Conservation (phyloP, 2,888 invertebrate genomes). For the Dorcus parallelipipedus region DNA sequence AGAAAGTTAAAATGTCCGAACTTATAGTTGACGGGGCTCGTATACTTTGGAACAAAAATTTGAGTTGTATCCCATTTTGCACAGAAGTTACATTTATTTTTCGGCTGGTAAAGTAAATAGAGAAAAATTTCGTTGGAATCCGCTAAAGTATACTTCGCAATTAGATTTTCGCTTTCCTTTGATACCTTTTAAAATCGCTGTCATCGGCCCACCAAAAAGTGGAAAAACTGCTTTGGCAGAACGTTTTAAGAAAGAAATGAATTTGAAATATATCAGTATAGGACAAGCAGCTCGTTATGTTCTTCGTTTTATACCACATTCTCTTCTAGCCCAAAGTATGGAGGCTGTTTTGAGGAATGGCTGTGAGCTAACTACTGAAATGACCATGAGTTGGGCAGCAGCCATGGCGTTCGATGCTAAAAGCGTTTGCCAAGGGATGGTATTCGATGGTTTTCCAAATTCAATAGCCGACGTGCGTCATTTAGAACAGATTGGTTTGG, state of each 20-base stretch:
- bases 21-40: too few relatives aligned
- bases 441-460: conserved; percentile 63
- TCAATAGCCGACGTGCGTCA: conserved; percentile 52
- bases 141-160: conserved; percentile 55
- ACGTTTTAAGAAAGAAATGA: conserved; percentile 54
- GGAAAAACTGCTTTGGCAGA: conserved; percentile 59
- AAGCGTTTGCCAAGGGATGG: conserved; percentile 55
- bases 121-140: conserved; percentile 54
- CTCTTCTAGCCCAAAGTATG: conserved; percentile 51
- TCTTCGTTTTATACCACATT: conserved; percentile 52
- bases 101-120: conserved; percentile 51
- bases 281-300: conserved; percentile 55
- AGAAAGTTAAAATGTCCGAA: too few relatives aligned
- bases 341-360: conserved; percentile 48
- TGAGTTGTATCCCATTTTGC: conserved; percentile 55
- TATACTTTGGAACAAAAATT: conserved; percentile 46
- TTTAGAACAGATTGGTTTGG: conserved; percentile 52
- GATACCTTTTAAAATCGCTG: conserved; percentile 54
- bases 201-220: conserved; percentile 62
- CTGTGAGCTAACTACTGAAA: conserved; percentile 47
- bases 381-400: conserved; percentile 55
- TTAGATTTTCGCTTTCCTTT: conserved; percentile 49
- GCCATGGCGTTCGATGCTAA: conserved; percentile 52
- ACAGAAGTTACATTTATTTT: conserved; percentile 61
- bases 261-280: conserved; percentile 55